Evolutionary conservation across 1,140 invertebrate genomes (phyloP).

Genomic region (Ditylenchus dipsaci): DNA sequence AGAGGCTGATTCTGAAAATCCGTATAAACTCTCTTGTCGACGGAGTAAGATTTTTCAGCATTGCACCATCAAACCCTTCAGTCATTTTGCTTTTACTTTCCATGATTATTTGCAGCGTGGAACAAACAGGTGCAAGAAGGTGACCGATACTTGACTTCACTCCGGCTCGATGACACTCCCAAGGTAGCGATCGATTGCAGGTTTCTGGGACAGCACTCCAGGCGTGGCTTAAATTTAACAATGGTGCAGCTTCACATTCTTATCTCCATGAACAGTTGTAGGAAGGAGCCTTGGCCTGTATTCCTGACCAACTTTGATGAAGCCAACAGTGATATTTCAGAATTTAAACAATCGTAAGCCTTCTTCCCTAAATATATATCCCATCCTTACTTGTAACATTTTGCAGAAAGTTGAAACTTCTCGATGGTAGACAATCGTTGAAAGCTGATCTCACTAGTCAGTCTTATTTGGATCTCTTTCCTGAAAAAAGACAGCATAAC

Average conservation of each 20-base stretch:
- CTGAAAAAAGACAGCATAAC: slow-evolving; percentile 1
- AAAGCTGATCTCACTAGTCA: slow-evolving; percentile 7
- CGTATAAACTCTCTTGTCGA: neutral
- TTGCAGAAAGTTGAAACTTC: neutral
- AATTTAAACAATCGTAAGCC: no score
- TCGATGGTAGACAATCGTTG: neutral
- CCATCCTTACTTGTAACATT: neutral
- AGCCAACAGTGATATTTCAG: no score
- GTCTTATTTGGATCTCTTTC: slow-evolving; percentile 31
- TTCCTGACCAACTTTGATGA: slow-evolving; percentile 9
- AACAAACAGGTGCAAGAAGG: slow-evolving; percentile 2
- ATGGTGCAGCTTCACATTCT: slow-evolving; percentile 17
- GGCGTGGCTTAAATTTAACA: slow-evolving; percentile 22
- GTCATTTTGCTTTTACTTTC: no score
- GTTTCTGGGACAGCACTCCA: slow-evolving; percentile 11
- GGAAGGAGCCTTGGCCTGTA: slow-evolving; percentile 19
- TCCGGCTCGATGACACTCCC: slow-evolving; percentile 19
- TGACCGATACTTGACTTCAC: slow-evolving; percentile 14
- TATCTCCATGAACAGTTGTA: slow-evolving; percentile 13
- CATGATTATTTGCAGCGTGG: slow-evolving; percentile 5
- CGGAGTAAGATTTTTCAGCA: neutral
- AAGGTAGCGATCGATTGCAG: slow-evolving; percentile 27
- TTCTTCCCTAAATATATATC: neutral
- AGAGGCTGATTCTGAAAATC: neutral
- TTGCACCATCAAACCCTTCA: neutral